Evolutionary conservation across 2,888 invertebrate species (phyloP), one percentile per base, ranked within the genome.

Genomic region (Sphinx pinastri): DNA sequence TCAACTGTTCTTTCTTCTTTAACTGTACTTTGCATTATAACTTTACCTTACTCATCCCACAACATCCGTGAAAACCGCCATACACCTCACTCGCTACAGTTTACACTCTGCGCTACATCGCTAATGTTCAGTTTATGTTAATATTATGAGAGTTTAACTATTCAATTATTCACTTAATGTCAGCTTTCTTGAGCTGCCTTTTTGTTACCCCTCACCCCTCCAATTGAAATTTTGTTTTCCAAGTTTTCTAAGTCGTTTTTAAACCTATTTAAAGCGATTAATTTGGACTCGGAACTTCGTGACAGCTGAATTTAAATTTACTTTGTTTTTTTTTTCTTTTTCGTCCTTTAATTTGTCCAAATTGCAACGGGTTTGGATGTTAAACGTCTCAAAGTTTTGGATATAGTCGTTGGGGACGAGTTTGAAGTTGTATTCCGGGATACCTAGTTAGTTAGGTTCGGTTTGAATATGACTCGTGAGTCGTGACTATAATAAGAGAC

Each of bases 111-210:
- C 69, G 75, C 85, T 89, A 83, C 73, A 70, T 77, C 81, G 84
- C 86, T 92, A 93, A 93, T 93, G 93, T 89, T 86, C 89, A 84
- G 86, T 93, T 92, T 92, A 93, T 93, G 93, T 88, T 87, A 93
- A 93, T 93, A 89, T 90, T 88, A 92, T 86, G 93, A 91, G 91
- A 90, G 88, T 92, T 92, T 93, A 92, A 93, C 92, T 92, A 92
- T 93, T 92, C 92, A 90, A 92, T 93, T 92, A 92, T 91, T 92
- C 92, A 91, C 90, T 92, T 91, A 91, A 85, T 89, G 88, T 88
- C 87, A 88, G 88, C 80, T 86, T 88, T 88, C 84, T 86, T 80
- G 76, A 81, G 80, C 83, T 86, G 88, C 85, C 88, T 90, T 90
- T 90, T 91, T 91, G 90, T 88, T 84, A 81, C 81, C 79, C 82